Evolutionary conservation across 2,797 vertebrate genomes (phyloP).

Genomic region (Alosa sapidissima): DNA sequence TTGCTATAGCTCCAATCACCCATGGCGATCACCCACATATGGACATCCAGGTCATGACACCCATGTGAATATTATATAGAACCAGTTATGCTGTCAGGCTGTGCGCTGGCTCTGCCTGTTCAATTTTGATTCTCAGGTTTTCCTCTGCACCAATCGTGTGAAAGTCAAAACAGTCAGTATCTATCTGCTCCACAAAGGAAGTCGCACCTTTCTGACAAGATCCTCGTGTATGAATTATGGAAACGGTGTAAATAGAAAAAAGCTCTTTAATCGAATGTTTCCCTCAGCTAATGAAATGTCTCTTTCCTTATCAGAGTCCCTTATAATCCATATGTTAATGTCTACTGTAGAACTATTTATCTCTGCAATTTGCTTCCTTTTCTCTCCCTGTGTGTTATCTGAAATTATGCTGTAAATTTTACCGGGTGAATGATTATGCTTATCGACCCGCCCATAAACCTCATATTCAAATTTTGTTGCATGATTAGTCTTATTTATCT

Average conservation of each 20-base stretch:
- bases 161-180: conserved; percentile 38
- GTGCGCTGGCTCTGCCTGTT: background rate
- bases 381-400: conserved; percentile 72
- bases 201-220: conserved; percentile 52
- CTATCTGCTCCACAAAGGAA: conserved; percentile 50
- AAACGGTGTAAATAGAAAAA: conserved; percentile 67
- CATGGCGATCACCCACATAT: background rate
- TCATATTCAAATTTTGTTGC: conserved; percentile 78
- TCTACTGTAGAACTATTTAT: conserved; percentile 74
- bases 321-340: conserved; percentile 79
- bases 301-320: conserved; percentile 69
- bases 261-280: conserved; percentile 74
- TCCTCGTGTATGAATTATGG: conserved; percentile 66
- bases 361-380: conserved; percentile 67
- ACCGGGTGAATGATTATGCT: conserved; percentile 74
- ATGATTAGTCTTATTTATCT: conserved; percentile 83
- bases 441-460: conserved; percentile 75
- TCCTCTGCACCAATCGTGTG: conserved; percentile 25
- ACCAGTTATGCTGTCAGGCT: conserved; percentile 8
- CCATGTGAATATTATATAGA: background rate
- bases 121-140: background rate
- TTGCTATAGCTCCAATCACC: background rate
- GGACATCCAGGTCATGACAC: background rate
- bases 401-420: conserved; percentile 79
- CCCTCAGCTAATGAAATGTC: conserved; percentile 77